Conservation (phyloP, 2,797 vertebrate genomes). For the Pseudomugil tenellus region DNA sequence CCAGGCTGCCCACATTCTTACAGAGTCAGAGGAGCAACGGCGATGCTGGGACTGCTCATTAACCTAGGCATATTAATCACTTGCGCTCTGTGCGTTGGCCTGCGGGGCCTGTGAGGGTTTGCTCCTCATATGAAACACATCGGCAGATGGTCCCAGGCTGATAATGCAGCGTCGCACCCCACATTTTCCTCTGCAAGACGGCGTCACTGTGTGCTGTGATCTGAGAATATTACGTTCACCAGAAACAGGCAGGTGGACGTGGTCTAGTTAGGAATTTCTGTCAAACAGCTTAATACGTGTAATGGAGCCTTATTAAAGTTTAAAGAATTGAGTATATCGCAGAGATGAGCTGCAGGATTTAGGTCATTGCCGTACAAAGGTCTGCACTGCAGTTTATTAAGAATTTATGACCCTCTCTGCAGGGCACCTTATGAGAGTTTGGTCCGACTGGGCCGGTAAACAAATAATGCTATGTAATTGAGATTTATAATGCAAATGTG, state of each 20-base stretch:
- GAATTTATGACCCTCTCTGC: slow-evolving; percentile 82
- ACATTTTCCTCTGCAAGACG: slow-evolving; percentile 27
- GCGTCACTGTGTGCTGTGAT: slow-evolving; percentile 22
- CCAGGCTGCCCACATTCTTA: slow-evolving; percentile 54
- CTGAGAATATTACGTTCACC: slow-evolving; percentile 32
- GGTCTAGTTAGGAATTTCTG: slow-evolving; percentile 39
- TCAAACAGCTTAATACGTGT: slow-evolving; percentile 73
- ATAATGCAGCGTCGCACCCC: slow-evolving; percentile 52
- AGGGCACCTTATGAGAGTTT: slow-evolving; percentile 74
- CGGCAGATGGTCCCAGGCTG: slow-evolving; percentile 76
- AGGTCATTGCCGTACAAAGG: slow-evolving; percentile 82
- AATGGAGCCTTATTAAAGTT: slow-evolving; percentile 78
- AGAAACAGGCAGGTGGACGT: slow-evolving; percentile 38
- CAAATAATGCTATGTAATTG: slow-evolving; percentile 82
- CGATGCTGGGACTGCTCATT: slow-evolving; percentile 75
- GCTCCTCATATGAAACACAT: slow-evolving; percentile 72
- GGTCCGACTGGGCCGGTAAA: slow-evolving; percentile 69
- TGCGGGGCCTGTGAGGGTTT: slow-evolving; percentile 62
- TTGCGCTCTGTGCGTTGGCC: slow-evolving; percentile 66
- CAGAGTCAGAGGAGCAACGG: slow-evolving; percentile 59
- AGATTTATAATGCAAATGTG: slow-evolving; percentile 83
- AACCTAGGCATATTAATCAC: slow-evolving; percentile 81
- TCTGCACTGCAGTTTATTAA: slow-evolving; percentile 87
- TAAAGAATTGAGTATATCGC: slow-evolving; percentile 72
- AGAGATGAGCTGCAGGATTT: slow-evolving; percentile 78